phyloP scores from a whole-genome alignment of 1,140 invertebrate species.

The Bombyx mori region DNA sequence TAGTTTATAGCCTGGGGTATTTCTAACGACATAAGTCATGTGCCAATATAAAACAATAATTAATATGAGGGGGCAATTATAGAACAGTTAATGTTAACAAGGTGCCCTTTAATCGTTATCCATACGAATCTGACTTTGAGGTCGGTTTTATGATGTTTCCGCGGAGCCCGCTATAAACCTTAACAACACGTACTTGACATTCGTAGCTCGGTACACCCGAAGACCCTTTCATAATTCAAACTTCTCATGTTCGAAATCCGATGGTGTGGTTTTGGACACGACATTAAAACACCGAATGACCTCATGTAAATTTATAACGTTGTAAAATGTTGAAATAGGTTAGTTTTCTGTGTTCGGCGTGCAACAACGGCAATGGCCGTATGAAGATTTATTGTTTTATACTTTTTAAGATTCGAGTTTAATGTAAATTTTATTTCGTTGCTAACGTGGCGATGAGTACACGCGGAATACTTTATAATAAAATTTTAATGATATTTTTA shows the following conservation, averaged over 20 bases:
- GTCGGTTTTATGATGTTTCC: constrained; percentile 56
- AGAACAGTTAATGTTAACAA: constrained; percentile 63
- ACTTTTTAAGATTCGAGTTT: neutral
- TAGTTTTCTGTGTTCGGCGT: constrained; percentile 3
- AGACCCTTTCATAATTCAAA: constrained; percentile 32
- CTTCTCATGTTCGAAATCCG: constrained; percentile 17
- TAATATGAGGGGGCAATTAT: constrained; percentile 53
- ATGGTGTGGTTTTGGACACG: constrained; percentile 19
- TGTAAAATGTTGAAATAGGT: constrained; percentile 21
- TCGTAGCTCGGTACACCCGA: neutral
- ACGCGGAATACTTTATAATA: neutral
- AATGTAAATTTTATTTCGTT: neutral
- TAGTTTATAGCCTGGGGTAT: constrained; percentile 4
- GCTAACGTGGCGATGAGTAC: neutral
- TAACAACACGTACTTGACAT: constrained; percentile 9
- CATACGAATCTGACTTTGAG: constrained; percentile 42
- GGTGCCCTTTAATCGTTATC: constrained; percentile 60
- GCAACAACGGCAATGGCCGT: constrained; percentile 1
- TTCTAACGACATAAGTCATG: constrained; percentile 15
- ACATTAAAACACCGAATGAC: constrained; percentile 24
- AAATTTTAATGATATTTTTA: neutral
- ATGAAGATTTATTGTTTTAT: neutral
- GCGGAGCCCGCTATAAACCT: constrained; percentile 44
- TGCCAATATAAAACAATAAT: constrained; percentile 28
- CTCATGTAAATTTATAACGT: constrained; percentile 27